Evolutionary conservation across 1,140 invertebrate genomes (phyloP).

Genomic region (Drosophila chauvacae): DNA sequence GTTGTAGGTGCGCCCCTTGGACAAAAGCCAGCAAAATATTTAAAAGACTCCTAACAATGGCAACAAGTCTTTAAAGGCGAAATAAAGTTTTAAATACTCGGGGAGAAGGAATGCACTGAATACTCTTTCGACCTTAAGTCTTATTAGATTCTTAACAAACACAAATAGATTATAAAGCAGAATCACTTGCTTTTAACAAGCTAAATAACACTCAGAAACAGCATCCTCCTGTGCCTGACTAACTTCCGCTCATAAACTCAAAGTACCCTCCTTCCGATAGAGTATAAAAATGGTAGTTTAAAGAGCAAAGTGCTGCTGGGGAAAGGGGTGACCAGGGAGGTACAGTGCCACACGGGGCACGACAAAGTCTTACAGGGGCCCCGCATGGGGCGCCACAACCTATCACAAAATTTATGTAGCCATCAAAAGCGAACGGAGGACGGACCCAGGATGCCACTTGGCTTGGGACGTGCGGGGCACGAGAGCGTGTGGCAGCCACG

Average conservation of each 20-base stretch:
- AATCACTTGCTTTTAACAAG: neutral
- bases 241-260: neutral
- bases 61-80: neutral
- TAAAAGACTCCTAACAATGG: conserved; percentile 44
- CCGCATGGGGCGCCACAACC: conserved; percentile 40
- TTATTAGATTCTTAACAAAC: neutral
- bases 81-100: too few relatives aligned
- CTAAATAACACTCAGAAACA: too few relatives aligned
- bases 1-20: conserved; percentile 49
- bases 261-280: neutral
- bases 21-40: conserved; percentile 17
- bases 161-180: neutral
- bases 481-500: conserved; percentile 40
- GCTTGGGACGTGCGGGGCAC: conserved; percentile 5
- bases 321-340: neutral
- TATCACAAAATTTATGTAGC: conserved; percentile 66
- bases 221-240: neutral
- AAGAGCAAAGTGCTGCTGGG: neutral
- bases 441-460: conserved; percentile 10
- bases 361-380: conserved; percentile 17
- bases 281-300: conserved; percentile 27
- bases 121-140: neutral
- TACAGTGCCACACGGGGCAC: conserved; percentile 29
- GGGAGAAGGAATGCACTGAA: neutral
- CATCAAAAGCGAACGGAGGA: conserved; percentile 37